Conservation (phyloP, 1,140 invertebrate genomes). For the Cydia amplana region DNA sequence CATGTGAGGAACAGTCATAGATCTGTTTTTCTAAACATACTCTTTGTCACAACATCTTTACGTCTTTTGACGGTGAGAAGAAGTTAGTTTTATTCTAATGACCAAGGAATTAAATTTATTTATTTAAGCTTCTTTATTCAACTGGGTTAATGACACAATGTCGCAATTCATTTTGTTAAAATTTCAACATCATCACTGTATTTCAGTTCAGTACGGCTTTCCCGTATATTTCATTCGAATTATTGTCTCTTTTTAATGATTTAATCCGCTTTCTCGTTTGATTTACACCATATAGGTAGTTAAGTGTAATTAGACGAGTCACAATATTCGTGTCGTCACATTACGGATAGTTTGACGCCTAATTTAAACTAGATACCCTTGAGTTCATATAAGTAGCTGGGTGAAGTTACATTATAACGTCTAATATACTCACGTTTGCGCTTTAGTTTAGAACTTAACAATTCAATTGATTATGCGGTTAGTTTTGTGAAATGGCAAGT, state of each 20-base stretch:
- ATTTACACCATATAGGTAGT: conserved; percentile 40
- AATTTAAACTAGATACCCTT: conserved; percentile 51
- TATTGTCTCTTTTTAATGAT: neutral
- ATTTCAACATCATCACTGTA: too few species aligned
- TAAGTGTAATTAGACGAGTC: conserved; percentile 67
- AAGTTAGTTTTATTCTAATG: too few species aligned
- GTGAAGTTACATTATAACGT: neutral
- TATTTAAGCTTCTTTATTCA: too few species aligned
- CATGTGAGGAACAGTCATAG: too few species aligned
- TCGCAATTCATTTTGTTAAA: too few species aligned
- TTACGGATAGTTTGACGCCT: conserved; percentile 59
- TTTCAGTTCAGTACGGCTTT: too few species aligned
- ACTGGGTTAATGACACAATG: too few species aligned
- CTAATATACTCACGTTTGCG: neutral
- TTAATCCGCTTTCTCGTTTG: conserved; percentile 38
- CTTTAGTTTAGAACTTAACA: neutral
- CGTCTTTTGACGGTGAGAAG: too few species aligned
- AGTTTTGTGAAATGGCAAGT: neutral
- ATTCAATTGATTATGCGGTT: neutral
- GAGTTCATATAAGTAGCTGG: conserved; percentile 41
- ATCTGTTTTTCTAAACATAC: too few species aligned
- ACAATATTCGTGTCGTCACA: conserved; percentile 67
- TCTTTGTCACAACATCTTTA: too few species aligned
- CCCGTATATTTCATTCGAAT: too few species aligned
- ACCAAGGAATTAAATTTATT: too few species aligned